These are phyloP conservation scores for Cydia fagiglandana DNA, from an alignment of 1,140 invertebrate species.

Conservation along the genomic window DNA sequence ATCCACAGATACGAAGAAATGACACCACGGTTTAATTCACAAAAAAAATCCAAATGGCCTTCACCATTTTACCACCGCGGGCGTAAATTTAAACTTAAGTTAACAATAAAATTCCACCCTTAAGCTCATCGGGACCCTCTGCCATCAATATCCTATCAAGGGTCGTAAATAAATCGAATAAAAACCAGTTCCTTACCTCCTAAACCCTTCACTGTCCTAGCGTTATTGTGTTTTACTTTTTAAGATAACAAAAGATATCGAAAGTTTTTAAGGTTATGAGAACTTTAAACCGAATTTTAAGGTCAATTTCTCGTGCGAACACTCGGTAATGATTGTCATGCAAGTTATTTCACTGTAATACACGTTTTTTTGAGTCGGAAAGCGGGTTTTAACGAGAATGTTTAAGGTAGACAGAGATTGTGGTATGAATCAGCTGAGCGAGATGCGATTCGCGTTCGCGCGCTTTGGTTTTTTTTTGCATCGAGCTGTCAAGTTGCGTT, in stretches of 20 bases:
- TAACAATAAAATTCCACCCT: constrained; percentile 32
- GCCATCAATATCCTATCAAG: constrained; percentile 36
- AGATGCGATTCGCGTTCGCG: constrained; percentile 37
- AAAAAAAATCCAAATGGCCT: neutral
- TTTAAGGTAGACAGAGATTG: constrained; percentile 32
- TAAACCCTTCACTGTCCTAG: constrained; percentile 34
- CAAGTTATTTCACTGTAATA: constrained; percentile 3
- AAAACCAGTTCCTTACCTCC: constrained; percentile 47
- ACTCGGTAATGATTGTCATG: constrained; percentile 9
- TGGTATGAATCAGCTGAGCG: constrained; percentile 34
- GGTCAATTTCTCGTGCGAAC: constrained; percentile 26
- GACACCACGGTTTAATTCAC: neutral
- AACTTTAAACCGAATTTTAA: constrained; percentile 23
- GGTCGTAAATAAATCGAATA: constrained; percentile 46
- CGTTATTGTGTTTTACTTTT: constrained; percentile 37
- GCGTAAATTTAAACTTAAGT: constrained; percentile 13
- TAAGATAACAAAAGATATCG: constrained; percentile 25
- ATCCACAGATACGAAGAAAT: too few species aligned
- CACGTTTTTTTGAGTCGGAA: neutral
- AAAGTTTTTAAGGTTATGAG: constrained; percentile 35
- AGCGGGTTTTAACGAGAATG: constrained; percentile 10
- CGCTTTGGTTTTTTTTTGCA: constrained; percentile 34
- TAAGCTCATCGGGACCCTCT: constrained; percentile 30
- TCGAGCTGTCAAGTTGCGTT: constrained; percentile 27
- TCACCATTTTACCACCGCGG: neutral